Percentiles rank a stretch among this genome's conserved stretches.
phyloP scores from a whole-genome alignment of 2,888 invertebrate species.

The Eupsilia transversa region DNA sequence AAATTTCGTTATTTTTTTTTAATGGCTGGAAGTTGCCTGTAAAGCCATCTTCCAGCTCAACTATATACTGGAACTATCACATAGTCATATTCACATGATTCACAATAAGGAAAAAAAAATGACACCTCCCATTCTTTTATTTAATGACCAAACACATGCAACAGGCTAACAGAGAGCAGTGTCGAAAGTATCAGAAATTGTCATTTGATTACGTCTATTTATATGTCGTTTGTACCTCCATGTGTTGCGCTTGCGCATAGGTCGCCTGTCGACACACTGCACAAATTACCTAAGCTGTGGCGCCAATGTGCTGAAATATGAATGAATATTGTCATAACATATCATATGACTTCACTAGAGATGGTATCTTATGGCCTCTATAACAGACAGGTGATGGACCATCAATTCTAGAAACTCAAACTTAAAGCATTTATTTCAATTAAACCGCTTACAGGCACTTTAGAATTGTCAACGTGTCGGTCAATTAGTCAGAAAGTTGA shows the following conservation, averaged over 20 bases:
- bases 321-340: slow-evolving; percentile 27
- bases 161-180: slow-evolving; percentile 50
- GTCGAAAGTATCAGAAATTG: slow-evolving; percentile 81
- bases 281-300: slow-evolving; percentile 53
- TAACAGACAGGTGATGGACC: neutral
- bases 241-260: slow-evolving; percentile 58
- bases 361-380: neutral
- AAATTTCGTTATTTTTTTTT: no score
- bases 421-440: no score
- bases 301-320: slow-evolving; percentile 30
- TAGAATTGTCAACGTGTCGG: no score
- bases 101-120: slow-evolving; percentile 5
- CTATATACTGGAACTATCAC: no score
- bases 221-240: slow-evolving; percentile 82
- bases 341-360: neutral
- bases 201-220: slow-evolving; percentile 85
- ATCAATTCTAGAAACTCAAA: neutral
- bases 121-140: slow-evolving; percentile 38
- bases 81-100: neutral
- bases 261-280: slow-evolving; percentile 63
- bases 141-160: slow-evolving; percentile 62
- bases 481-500: no score
- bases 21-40: no score
- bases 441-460: no score
- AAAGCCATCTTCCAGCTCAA: no score